A percentile compares a stretch with the other conserved stretches of the same genome.
Evolutionary conservation across 2,797 vertebrate species (phyloP).

Genomic region (Catharus ustulatus): DNA sequence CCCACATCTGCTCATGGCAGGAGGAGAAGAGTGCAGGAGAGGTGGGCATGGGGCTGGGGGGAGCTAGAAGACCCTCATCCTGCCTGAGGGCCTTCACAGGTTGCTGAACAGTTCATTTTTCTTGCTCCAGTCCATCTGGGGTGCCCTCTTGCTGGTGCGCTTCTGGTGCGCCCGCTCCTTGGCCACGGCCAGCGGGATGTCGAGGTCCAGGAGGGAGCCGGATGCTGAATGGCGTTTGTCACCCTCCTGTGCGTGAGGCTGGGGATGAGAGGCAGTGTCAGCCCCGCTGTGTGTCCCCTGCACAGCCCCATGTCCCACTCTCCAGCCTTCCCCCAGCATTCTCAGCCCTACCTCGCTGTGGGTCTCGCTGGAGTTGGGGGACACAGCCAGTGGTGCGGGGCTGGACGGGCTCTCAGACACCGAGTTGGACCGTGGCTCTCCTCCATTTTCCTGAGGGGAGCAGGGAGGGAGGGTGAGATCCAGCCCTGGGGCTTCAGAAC

Average conservation of each 20-base stretch:
- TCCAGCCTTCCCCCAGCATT: not conserved
- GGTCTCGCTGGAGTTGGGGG: constrained; percentile 35
- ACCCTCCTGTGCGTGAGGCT: constrained; percentile 53
- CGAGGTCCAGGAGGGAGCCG: constrained; percentile 78
- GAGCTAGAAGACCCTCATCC: not conserved
- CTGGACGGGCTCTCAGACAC: constrained; percentile 43
- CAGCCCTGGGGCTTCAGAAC: not conserved
- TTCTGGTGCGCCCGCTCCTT: constrained; percentile 91
- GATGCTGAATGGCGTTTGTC: constrained; percentile 31
- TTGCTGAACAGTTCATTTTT: constrained; percentile 97
- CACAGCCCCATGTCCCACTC: accelerated
- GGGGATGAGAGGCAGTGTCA: not conserved
- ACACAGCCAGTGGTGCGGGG: not conserved
- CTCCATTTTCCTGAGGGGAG: constrained; percentile 51
- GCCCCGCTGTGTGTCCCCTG: accelerated
- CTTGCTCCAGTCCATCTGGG: constrained; percentile 97
- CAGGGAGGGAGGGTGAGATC: not conserved
- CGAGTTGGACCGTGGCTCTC: not conserved
- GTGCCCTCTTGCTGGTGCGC: constrained; percentile 88
- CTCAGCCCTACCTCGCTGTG: constrained; percentile 70
- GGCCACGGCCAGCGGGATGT: constrained; percentile 87
- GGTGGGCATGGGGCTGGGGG: not conserved
- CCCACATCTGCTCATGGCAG: not conserved
- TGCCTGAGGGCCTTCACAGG: constrained; percentile 74
- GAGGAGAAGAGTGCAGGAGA: not conserved